phyloP scores from a whole-genome alignment of 2,888 invertebrate genomes.

The Heliconius hortense region DNA sequence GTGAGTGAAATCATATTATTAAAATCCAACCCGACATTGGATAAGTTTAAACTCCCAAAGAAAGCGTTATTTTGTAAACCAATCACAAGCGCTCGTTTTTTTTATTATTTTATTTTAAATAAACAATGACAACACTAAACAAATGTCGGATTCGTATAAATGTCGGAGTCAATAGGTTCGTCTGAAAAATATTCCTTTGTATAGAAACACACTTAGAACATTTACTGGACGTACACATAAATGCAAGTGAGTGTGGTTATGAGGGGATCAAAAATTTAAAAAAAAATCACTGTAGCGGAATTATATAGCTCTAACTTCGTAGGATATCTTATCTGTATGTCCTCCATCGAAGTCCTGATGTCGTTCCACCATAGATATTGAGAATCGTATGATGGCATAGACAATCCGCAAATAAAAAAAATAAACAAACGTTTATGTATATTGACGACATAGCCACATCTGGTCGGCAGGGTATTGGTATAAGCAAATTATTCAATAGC shows the following conservation, averaged over 20 bases:
- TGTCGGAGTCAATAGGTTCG: conserved; percentile 23
- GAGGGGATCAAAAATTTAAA: conserved; percentile 47
- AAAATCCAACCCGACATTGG: conserved; percentile 76
- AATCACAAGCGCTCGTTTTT: conserved; percentile 74
- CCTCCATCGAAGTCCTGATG: conserved; percentile 38
- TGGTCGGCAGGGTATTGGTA: conserved; percentile 33
- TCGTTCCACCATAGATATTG: conserved; percentile 64
- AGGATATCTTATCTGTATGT: conserved; percentile 39
- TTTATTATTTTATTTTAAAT: conserved; percentile 30
- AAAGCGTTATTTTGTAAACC: conserved; percentile 77
- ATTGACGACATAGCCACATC: conserved; percentile 26
- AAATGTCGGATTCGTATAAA: conserved; percentile 73
- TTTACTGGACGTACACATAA: conserved; percentile 63
- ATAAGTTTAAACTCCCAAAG: conserved; percentile 50
- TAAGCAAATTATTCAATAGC: conserved; percentile 25
- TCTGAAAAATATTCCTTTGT: conserved; percentile 18
- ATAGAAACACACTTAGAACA: conserved; percentile 37
- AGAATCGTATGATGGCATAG: conserved; percentile 60
- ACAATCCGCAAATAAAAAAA: conserved; percentile 53
- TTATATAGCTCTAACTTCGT: conserved; percentile 45
- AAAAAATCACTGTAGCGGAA: conserved; percentile 71
- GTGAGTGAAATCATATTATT: conserved; percentile 54
- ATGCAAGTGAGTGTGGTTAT: conserved; percentile 82
- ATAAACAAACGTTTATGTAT: conserved; percentile 23
- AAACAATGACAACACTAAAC: conserved; percentile 77